Base-by-base conservation (phyloP, 2,888 invertebrate genomes). In the Ennomos fuscantarius region DNA sequence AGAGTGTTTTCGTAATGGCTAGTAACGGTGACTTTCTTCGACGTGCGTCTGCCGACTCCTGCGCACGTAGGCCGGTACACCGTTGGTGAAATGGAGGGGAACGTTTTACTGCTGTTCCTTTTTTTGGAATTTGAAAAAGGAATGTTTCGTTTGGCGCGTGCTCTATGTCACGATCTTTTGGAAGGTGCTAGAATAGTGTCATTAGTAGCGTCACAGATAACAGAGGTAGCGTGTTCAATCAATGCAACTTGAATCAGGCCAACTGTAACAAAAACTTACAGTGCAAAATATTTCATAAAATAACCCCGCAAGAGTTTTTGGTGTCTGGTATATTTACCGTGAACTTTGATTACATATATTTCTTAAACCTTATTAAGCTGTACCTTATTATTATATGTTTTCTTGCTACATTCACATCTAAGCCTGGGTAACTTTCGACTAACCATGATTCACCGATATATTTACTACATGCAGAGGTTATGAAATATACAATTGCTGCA, bases 21-120 rank as follows among this genome's bases (percentile, higher is more conserved):
- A 57, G 68, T 69, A 65, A 71, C 86, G 78, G 72, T 73, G 74
- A 82, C 87, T 85, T 85, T 86, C 85, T 78, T 82, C 72, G 76
- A 65, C 66, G 65, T 76, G 67, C 70, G 62, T 63, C 64, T 57
- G 66, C 68, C 65, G 69, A 88, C 87, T 87, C 84, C 71, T 70
- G 78, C 76, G 76, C 78, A 76, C 66, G 70, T 69, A 65, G 67
- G 60, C 71, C 62, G 72, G 66, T 73, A 73, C 69, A 66, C 61
- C 62, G 66, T 55, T 59, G 68, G 78, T 70, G 74, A 74, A 81
- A 79, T 81, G 82, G 84, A 72, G 81, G 86, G 82, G 58, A 57
- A 56, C 58, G 55, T 45, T 65, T 47, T 60, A 57, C 56, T 55
- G 53, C 37, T 60, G 61, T 65, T 65, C 68, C 68, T 63, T 65